Conservation (phyloP, 2,113 vertebrate genomes). For the Melanostigma gelatinosum region DNA sequence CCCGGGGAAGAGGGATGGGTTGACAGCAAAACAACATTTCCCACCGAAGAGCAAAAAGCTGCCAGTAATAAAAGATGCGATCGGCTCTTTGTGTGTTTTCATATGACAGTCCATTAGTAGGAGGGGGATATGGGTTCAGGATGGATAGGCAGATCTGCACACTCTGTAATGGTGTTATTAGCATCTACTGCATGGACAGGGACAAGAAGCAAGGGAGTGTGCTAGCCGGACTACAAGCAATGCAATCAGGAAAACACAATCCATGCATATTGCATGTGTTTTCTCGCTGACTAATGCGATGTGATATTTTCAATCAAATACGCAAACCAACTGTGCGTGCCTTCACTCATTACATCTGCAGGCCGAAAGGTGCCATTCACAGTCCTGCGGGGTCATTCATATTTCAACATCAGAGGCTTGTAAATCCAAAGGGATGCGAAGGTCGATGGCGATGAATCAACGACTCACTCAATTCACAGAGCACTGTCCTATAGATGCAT, state of each 20-base stretch:
- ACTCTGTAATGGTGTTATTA: constrained; percentile 63
- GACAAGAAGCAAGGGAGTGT: constrained; percentile 6
- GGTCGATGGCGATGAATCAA: constrained; percentile 49
- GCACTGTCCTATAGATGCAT: constrained; percentile 26
- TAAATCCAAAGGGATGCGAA: constrained; percentile 56
- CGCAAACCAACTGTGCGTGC: background rate
- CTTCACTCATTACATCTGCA: constrained; percentile 5
- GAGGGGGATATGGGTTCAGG: constrained; percentile 37
- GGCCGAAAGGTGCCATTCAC: background rate
- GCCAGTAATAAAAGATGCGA: constrained; percentile 72
- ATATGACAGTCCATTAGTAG: constrained; percentile 69
- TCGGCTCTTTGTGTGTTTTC: constrained; percentile 67
- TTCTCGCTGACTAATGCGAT: constrained; percentile 7
- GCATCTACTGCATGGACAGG: constrained; percentile 26
- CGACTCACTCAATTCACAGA: constrained; percentile 40
- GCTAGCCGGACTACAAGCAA: constrained; percentile 8
- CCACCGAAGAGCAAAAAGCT: constrained; percentile 62
- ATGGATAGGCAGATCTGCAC: constrained; percentile 47
- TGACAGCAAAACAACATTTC: constrained; percentile 77
- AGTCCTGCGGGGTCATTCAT: constrained; percentile 7
- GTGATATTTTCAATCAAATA: background rate
- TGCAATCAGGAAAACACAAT: constrained; percentile 21
- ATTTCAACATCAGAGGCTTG: constrained; percentile 50
- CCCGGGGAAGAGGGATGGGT: constrained; percentile 49
- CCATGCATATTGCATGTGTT: constrained; percentile 23